Percentiles rank a stretch among this genome's conserved stretches.
Evolutionary conservation across 2,113 vertebrate species (phyloP).

Genomic region (Rhizomys pruinosus): DNA sequence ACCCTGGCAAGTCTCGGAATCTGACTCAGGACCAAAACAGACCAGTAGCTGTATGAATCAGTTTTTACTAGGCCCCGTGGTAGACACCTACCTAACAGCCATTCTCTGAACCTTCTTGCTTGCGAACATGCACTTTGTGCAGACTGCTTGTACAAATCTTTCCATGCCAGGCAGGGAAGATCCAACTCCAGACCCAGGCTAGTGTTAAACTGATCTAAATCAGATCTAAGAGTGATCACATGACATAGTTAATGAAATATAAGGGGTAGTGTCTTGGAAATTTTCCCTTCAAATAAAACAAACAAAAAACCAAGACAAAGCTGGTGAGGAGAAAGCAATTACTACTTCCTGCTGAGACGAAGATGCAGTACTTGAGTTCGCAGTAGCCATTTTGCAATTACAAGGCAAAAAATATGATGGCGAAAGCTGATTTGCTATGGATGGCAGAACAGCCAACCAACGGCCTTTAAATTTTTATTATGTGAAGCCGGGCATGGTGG

Average conservation of each 20-base stretch:
- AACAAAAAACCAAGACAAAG: constrained; percentile 36
- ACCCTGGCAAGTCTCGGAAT: neutral
- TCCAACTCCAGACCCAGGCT: neutral
- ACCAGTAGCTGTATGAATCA: neutral
- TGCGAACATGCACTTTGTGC: constrained; percentile 41
- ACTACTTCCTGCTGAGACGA: neutral
- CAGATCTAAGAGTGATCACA: constrained; percentile 12
- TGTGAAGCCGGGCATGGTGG: too few species aligned
- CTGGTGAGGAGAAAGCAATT: neutral
- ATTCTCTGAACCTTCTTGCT: neutral
- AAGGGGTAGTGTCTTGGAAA: neutral
- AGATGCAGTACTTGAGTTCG: neutral
- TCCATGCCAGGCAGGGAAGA: neutral
- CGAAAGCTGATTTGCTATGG: neutral
- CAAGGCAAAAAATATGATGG: neutral
- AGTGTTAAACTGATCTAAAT: constrained; percentile 28
- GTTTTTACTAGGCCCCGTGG: neutral
- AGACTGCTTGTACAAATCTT: neutral
- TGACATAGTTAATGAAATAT: constrained; percentile 15
- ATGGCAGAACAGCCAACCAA: neutral
- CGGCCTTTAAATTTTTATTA: neutral
- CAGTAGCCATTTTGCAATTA: neutral
- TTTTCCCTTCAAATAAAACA: neutral
- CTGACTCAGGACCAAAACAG: neutral
- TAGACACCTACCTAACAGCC: neutral